phyloP scores from a whole-genome alignment of 1,140 invertebrate genomes.

The Capitella teleta region DNA sequence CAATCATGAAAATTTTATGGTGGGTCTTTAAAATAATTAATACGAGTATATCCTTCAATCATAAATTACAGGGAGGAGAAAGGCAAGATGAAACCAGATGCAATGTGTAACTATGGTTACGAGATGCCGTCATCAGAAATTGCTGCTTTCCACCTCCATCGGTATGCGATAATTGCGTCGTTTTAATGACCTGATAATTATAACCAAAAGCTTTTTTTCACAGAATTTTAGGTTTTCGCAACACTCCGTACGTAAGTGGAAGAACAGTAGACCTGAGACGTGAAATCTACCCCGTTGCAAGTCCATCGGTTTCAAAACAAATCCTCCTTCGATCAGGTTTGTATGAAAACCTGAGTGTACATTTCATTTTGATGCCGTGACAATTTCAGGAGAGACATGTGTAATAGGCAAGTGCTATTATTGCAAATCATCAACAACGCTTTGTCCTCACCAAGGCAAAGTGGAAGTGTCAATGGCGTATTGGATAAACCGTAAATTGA shows the following conservation, averaged over 20 bases:
- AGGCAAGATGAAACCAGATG: constrained; percentile 13
- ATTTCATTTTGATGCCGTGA: background rate
- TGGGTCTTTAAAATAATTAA: background rate
- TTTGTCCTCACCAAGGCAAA: constrained; percentile 8
- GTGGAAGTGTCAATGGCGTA: constrained; percentile 12
- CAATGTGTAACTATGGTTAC: constrained; percentile 12
- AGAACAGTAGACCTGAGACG: constrained; percentile 9
- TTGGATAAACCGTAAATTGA: constrained; percentile 12
- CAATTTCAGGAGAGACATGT: constrained; percentile 5
- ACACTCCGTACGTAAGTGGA: constrained; percentile 13
- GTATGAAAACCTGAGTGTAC: background rate
- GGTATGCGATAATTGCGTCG: background rate
- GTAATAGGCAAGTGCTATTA: constrained; percentile 9
- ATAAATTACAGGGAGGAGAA: constrained; percentile 11
- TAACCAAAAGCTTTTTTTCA: background rate
- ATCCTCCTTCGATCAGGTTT: constrained; percentile 5
- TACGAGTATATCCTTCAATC: background rate
- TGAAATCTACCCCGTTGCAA: constrained; percentile 12
- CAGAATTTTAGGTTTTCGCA: constrained; percentile 13
- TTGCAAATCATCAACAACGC: constrained; percentile 7
- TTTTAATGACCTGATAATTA: background rate
- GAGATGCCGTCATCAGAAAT: constrained; percentile 15
- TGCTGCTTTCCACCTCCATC: constrained; percentile 14
- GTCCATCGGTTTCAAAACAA: constrained; percentile 9
- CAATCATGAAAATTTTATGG: constrained; percentile 14